Evolutionary conservation across 2,888 invertebrate species (phyloP).

Genomic region (Callyntrura sp.): DNA sequence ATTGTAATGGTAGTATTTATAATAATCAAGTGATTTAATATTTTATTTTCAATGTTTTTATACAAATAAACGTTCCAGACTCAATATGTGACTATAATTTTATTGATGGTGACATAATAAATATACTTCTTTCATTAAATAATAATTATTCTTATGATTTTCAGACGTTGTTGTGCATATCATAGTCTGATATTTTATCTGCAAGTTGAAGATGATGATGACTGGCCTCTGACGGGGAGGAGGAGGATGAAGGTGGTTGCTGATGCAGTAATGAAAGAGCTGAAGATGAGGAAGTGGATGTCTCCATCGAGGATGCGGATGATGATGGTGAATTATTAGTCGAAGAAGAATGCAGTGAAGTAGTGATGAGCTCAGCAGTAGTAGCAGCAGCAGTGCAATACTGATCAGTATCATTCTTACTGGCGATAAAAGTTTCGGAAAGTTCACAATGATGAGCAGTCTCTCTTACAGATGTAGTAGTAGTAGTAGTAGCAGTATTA

Average conservation of each 20-base stretch:
- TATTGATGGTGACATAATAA: slow-evolving; percentile 49
- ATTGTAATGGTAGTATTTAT: neutral
- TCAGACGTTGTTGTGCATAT: slow-evolving; percentile 69
- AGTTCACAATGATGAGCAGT: slow-evolving; percentile 80
- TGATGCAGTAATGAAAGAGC: slow-evolving; percentile 75
- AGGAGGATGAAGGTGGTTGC: slow-evolving; percentile 54
- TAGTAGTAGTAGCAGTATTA: slow-evolving; percentile 63
- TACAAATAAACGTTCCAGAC: slow-evolving; percentile 2
- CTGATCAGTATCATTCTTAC: slow-evolving; percentile 80
- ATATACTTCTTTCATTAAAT: slow-evolving; percentile 40
- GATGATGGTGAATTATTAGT: slow-evolving; percentile 67
- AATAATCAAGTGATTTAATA: slow-evolving; percentile 31
- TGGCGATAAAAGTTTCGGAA: slow-evolving; percentile 80
- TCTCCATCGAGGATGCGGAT: slow-evolving; percentile 60
- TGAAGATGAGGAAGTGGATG: slow-evolving; percentile 64
- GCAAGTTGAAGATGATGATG: slow-evolving; percentile 52
- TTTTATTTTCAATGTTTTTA: neutral
- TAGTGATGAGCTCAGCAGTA: slow-evolving; percentile 78
- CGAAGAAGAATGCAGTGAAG: slow-evolving; percentile 74
- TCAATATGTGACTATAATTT: slow-evolving; percentile 24
- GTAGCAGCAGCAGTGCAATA: slow-evolving; percentile 79
- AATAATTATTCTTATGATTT: slow-evolving; percentile 22
- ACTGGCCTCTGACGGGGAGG: slow-evolving; percentile 73
- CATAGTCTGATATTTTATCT: slow-evolving; percentile 54
- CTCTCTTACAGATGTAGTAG: slow-evolving; percentile 75